Percentiles rank a stretch among this genome's conserved stretches.
phyloP scores from a whole-genome alignment of 2,888 invertebrate species.

The Pocota personata region DNA sequence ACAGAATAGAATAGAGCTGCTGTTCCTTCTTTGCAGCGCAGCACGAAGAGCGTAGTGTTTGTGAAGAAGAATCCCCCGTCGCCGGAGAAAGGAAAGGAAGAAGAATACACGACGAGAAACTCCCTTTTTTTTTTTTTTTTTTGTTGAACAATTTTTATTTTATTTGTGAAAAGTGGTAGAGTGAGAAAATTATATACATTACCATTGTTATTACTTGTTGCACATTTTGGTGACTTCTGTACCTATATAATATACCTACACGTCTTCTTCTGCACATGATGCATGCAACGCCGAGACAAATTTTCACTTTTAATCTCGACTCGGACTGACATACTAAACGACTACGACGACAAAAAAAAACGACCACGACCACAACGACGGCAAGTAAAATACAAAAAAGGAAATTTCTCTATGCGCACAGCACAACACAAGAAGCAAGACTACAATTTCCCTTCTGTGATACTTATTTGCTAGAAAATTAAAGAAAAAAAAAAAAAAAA shows the following conservation, averaged over 20 bases:
- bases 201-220: conserved; percentile 66
- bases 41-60: background rate
- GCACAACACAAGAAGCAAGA: conserved; percentile 29
- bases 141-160: conserved; percentile 2
- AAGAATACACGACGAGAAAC: conserved; percentile 24
- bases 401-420: conserved; percentile 58
- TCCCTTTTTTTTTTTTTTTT: conserved; percentile 57
- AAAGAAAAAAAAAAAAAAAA: background rate
- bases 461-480: conserved; percentile 6
- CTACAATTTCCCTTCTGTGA: conserved; percentile 61
- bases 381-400: conserved; percentile 42
- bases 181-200: conserved; percentile 62
- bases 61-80: conserved; percentile 18
- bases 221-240: too few relatives aligned
- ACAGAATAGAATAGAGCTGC: conserved; percentile 31
- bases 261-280: conserved; percentile 63
- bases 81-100: conserved; percentile 7
- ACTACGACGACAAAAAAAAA: background rate
- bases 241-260: conserved; percentile 44
- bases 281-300: conserved; percentile 57
- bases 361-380: background rate
- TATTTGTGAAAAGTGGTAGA: conserved; percentile 22
- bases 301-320: conserved; percentile 70
- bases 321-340: conserved; percentile 63
- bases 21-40: conserved; percentile 20